Conservation (phyloP, 2,113 vertebrate genomes). For the Burhinus oedicnemus region DNA sequence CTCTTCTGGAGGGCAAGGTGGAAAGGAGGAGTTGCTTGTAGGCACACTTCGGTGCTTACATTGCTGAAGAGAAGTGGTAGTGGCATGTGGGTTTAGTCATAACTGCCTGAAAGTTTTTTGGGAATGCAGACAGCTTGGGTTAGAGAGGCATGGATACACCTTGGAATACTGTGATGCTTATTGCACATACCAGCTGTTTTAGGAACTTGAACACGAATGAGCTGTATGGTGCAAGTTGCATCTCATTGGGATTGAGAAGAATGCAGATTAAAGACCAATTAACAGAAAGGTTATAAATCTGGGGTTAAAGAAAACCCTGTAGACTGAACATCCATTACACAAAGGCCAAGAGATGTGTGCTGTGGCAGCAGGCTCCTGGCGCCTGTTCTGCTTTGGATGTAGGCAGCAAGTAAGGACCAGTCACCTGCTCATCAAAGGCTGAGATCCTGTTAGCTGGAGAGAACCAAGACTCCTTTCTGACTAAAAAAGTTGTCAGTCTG, state of each 20-base stretch:
- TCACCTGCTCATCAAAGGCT: not conserved
- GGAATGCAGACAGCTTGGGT: not conserved
- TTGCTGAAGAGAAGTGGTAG: not conserved
- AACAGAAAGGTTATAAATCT: not conserved
- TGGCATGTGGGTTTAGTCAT: not conserved
- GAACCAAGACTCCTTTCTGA: not conserved
- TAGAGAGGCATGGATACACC: not conserved
- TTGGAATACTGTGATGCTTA: not conserved
- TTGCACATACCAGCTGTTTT: not conserved
- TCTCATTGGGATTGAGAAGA: not conserved
- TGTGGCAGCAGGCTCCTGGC: fast-evolving
- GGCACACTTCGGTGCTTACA: not conserved
- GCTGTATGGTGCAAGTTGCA: not conserved
- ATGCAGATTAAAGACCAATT: not conserved
- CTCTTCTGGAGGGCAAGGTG: not conserved
- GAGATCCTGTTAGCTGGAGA: not conserved
- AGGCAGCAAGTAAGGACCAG: not conserved
- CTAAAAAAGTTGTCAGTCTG: not conserved
- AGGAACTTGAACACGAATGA: not conserved
- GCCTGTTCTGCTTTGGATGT: not conserved
- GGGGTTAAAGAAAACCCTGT: not conserved
- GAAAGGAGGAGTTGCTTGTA: not conserved
- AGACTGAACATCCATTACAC: not conserved
- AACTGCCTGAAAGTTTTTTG: not conserved
- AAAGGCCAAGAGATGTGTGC: not conserved